Conservation (phyloP, 2,888 invertebrate species). For the Glyphotaelius pellucidus region DNA sequence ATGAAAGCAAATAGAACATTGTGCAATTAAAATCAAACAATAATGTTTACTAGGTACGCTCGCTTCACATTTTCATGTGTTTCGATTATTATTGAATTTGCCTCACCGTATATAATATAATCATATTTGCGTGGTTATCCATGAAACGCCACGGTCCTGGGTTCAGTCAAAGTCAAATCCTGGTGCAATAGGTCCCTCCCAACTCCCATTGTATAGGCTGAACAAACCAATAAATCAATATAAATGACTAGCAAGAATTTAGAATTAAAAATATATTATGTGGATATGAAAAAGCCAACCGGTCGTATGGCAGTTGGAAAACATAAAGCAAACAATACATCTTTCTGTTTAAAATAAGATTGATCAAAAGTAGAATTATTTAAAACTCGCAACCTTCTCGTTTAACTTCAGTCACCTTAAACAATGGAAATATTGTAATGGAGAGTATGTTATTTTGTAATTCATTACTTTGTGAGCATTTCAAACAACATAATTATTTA, state of each 20-base stretch:
- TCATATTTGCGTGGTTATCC: slow-evolving; percentile 9
- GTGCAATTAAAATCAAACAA: background rate
- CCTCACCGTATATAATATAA: slow-evolving; percentile 16
- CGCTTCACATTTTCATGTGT: background rate
- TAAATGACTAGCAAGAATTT: background rate
- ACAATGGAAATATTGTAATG: background rate
- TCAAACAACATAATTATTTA: background rate
- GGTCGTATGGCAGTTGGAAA: background rate
- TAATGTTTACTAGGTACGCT: background rate
- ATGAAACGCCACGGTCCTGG: slow-evolving; percentile 4
- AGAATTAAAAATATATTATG: background rate
- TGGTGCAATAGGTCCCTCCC: slow-evolving; percentile 3
- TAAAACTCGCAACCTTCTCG: background rate
- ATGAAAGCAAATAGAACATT: background rate
- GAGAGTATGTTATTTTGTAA: background rate
- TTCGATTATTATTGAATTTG: slow-evolving; percentile 3
- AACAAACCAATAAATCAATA: slow-evolving; percentile 8
- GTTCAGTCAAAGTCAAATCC: slow-evolving; percentile 22
- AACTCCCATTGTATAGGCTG: slow-evolving; percentile 8
- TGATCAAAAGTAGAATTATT: background rate
- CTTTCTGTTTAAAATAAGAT: no score
- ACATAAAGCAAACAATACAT: background rate
- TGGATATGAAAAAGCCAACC: background rate
- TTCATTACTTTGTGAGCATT: background rate
- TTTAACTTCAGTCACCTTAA: background rate